Percentiles rank a stretch among this genome's conserved stretches.
phyloP scores from a whole-genome alignment of 2,113 vertebrate genomes.

The Nibea albiflora region DNA sequence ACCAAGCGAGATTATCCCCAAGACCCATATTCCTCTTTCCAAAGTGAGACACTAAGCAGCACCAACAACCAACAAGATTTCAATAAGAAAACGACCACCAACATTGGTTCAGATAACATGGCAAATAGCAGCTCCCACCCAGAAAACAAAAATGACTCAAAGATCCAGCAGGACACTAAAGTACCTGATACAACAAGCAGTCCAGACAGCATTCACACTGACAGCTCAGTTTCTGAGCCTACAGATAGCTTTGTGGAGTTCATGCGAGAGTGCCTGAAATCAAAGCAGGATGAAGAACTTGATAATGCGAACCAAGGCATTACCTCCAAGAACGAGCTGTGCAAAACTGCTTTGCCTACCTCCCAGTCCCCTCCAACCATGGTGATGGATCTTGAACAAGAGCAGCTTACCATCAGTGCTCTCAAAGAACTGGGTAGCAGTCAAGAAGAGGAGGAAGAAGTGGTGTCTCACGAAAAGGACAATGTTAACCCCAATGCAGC shows the following conservation, averaged over 20 bases:
- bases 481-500: conserved; percentile 16
- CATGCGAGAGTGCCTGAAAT: conserved; percentile 85
- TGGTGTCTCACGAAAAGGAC: background rate
- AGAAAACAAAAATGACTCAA: background rate
- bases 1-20: conserved; percentile 54
- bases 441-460: conserved; percentile 70
- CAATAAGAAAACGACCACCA: conserved; percentile 22
- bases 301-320: conserved; percentile 1
- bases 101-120: conserved; percentile 12
- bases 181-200: conserved; percentile 52
- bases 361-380: conserved; percentile 55
- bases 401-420: conserved; percentile 87
- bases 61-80: conserved; percentile 44
- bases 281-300: conserved; percentile 77
- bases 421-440: conserved; percentile 85
- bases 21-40: conserved; percentile 73
- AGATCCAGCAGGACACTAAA: conserved; percentile 42
- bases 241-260: conserved; percentile 87
- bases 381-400: conserved; percentile 87
- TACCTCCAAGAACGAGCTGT: conserved; percentile 3
- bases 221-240: conserved; percentile 62
- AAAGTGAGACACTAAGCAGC: conserved; percentile 37
- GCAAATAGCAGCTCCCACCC: conserved; percentile 6
- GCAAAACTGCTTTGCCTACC: conserved; percentile 23
- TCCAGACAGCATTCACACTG: conserved; percentile 52